Base-by-base conservation (phyloP, 2,113 vertebrate genomes). In the Ammodramus savannarum region DNA sequence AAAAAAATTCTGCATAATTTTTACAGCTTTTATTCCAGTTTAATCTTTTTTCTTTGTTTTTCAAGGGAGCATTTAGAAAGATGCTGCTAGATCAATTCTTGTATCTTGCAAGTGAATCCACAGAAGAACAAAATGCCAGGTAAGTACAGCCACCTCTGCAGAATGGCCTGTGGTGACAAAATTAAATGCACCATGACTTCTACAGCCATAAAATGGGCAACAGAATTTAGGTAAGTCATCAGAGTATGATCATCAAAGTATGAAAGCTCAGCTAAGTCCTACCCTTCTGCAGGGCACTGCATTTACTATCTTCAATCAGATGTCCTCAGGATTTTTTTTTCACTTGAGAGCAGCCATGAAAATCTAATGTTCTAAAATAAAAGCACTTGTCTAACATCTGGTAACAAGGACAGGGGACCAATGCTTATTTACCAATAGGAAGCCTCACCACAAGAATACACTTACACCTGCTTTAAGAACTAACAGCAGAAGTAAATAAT, bases 371-470 rank as follows among this genome's bases (percentile, higher is more conserved):
- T 77, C 29, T 51, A 46, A 67, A 92, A 57, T 36, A 15, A 83
- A 66, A 52, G 29, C 25, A 51, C 31, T 55, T 75, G 29, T 65
- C 36, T 19, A 59, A 65, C 5, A 11, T 65, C 13, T 51, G 12
- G 21, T 32, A 44, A 74, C 27, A 69, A 55, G 43, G 27, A 21
- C 71, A 84, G 72, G 11, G 19, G 14, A 55, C 5, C 27, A 39
- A 20, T 36, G 8, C 29, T 55, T 81, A 59, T 58, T 85, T 62
- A 91, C 23, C 32, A 27, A 2, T 7, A 4, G 63, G 31, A 77
- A 61, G 36, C 3, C 9, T 61, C 31, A 17, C 31, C 13, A 36
- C 3, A 8, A 63, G 29, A 69, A 69, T 19, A 71, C 0, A 0
- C 3, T 38, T 57, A 71, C 18, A 91, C 13, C 5, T 46, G 7